phyloP scores from a whole-genome alignment of 2,888 invertebrate genomes.

The Lissocephala sabroskyi region DNA sequence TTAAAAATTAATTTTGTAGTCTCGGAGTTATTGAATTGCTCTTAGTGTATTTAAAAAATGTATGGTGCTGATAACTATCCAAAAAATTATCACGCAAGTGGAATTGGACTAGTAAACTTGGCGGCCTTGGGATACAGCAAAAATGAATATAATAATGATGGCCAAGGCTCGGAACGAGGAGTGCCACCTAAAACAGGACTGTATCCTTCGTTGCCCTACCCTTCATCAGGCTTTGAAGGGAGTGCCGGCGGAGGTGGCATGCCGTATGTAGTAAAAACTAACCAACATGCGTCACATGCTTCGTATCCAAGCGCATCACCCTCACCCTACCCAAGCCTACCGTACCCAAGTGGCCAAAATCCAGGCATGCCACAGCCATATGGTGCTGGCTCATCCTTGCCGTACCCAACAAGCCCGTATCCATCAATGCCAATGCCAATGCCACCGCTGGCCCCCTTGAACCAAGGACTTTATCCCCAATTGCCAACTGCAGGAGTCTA shows the following conservation, averaged over 20 bases:
- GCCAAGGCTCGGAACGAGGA: constrained; percentile 7
- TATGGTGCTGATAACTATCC: constrained; percentile 65
- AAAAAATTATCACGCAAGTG: constrained; percentile 70
- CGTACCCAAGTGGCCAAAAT: constrained; percentile 43
- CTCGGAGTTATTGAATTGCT: too few species aligned
- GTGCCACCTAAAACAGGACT: constrained; percentile 54
- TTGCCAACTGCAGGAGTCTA: constrained; percentile 7
- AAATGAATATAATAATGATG: constrained; percentile 36
- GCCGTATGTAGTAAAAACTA: constrained; percentile 48
- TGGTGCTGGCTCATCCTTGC: constrained; percentile 35
- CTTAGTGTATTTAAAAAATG: too few species aligned
- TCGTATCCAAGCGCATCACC: constrained; percentile 31
- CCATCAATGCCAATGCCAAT: constrained; percentile 62
- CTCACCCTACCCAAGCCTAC: constrained; percentile 40
- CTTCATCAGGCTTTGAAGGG: constrained; percentile 50
- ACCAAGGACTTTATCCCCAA: not conserved
- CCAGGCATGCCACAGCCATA: constrained; percentile 23
- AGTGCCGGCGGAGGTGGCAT: constrained; percentile 54
- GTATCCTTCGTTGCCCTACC: constrained; percentile 67
- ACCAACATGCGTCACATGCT: constrained; percentile 30
- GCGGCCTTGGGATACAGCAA: constrained; percentile 68
- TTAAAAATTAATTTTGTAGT: too few species aligned
- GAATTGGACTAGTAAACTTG: constrained; percentile 69
- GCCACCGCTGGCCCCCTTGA: constrained; percentile 24
- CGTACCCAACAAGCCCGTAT: constrained; percentile 54